Evolutionary conservation across 2,113 vertebrate genomes (phyloP).

Genomic region (Cettia cetti): DNA sequence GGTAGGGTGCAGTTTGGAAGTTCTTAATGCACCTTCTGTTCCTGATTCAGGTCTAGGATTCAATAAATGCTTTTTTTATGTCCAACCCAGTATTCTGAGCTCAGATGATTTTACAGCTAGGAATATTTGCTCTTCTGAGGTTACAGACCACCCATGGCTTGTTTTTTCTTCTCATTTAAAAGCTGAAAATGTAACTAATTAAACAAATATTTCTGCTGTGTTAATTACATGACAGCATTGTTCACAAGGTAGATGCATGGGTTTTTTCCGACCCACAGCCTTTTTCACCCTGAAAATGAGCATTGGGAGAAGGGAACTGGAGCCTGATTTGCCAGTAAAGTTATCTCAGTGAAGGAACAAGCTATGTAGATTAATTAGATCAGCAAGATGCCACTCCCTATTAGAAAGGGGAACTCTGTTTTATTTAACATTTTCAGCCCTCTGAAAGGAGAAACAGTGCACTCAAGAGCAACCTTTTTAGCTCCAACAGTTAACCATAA

Average conservation of each 20-base stretch:
- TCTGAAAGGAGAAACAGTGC: background rate
- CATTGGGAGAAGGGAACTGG: background rate
- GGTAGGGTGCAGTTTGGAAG: conserved; percentile 50
- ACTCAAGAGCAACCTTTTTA: background rate
- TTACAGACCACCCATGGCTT: conserved; percentile 73
- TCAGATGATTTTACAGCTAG: conserved; percentile 67
- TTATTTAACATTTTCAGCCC: background rate
- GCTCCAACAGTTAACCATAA: conserved; percentile 43
- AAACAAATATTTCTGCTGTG: conserved; percentile 53
- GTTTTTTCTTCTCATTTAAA: conserved; percentile 66
- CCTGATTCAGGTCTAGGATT: conserved; percentile 46
- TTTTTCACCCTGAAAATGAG: background rate
- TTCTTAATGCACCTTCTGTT: conserved; percentile 77
- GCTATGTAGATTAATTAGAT: conserved; percentile 36
- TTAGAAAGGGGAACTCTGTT: conserved; percentile 2
- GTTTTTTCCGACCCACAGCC: background rate
- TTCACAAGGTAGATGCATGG: background rate
- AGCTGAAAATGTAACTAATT: conserved; percentile 71
- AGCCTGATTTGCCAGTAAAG: background rate
- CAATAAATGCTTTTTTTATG: conserved; percentile 74
- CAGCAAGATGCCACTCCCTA: background rate
- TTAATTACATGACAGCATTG: conserved; percentile 45
- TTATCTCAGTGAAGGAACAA: background rate
- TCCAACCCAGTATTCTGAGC: conserved; percentile 70
- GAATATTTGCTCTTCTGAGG: conserved; percentile 75